Evolutionary conservation across 2,113 vertebrate species (phyloP).

Genomic region (Tinamus guttatus): DNA sequence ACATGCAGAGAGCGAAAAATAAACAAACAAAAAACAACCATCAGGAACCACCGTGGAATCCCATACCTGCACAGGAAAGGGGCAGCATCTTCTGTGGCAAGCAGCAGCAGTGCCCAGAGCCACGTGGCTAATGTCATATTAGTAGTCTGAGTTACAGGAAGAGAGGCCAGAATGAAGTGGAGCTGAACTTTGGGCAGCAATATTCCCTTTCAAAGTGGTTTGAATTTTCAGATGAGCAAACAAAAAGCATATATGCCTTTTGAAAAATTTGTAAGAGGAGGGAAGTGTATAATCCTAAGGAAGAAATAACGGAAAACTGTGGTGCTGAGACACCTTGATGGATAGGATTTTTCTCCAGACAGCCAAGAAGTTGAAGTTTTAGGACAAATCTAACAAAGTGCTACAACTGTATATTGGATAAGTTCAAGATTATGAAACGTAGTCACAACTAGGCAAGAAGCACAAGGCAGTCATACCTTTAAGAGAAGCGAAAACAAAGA

Average conservation of each 20-base stretch:
- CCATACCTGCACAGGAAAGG: neutral
- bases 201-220: neutral
- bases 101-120: neutral
- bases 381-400: neutral
- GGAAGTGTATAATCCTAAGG: neutral
- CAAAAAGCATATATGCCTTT: neutral
- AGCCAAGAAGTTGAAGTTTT: neutral
- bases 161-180: neutral
- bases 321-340: neutral
- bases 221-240: neutral
- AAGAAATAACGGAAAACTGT: neutral
- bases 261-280: neutral
- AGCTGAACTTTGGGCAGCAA: neutral
- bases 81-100: neutral
- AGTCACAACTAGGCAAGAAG: neutral
- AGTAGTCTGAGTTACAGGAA: neutral
- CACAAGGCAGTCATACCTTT: neutral
- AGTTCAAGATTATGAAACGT: neutral
- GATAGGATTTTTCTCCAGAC: neutral
- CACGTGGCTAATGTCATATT: neutral
- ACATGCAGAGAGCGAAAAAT: neutral
- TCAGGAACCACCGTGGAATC: neutral
- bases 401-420: neutral
- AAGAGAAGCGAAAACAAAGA: neutral
- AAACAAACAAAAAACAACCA: neutral